Evolutionary conservation across 2,888 invertebrate genomes (phyloP).

Genomic region (Zygaena filipendulae): DNA sequence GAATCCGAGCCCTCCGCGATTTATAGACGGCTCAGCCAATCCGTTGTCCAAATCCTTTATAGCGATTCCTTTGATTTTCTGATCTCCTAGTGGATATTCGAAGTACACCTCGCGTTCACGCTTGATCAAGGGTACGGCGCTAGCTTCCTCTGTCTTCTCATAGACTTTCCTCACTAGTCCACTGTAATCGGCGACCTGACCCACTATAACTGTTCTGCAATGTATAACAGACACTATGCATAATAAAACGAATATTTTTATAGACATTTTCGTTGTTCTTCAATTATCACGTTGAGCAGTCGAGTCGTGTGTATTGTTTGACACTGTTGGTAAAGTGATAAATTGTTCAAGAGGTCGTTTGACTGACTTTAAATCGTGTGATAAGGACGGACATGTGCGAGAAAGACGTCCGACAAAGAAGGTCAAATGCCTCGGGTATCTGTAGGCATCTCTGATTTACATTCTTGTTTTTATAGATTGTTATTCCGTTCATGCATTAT

Average conservation of each 20-base stretch:
- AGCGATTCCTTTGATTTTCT: conserved; percentile 52
- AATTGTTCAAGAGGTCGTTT: too few relatives aligned
- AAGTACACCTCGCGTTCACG: conserved; percentile 36
- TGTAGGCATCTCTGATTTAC: too few relatives aligned
- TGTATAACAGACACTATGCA: conserved; percentile 23
- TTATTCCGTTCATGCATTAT: too few relatives aligned
- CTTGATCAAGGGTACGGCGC: conserved; percentile 33
- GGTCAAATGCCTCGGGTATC: conserved; percentile 25
- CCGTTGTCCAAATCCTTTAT: conserved; percentile 51
- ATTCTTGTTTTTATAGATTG: too few relatives aligned
- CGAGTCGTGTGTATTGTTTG: too few relatives aligned
- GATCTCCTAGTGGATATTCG: conserved; percentile 33
- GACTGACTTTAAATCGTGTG: too few relatives aligned
- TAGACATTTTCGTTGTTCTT: conserved; percentile 29
- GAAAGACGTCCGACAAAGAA: conserved; percentile 16
- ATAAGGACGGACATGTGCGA: too few relatives aligned
- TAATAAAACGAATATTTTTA: conserved; percentile 24
- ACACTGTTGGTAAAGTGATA: too few relatives aligned
- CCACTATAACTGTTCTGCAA: conserved; percentile 36
- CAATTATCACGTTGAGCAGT: conserved; percentile 2
- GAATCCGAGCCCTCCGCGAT: conserved; percentile 47
- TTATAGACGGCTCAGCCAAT: conserved; percentile 43
- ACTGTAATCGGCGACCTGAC: conserved; percentile 33
- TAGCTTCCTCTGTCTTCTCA: conserved; percentile 27
- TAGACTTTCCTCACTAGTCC: conserved; percentile 35